These are phyloP conservation scores for Psittacula cyanocephala DNA, from an alignment of 2,113 vertebrate genomes.

Conservation along the genomic window DNA sequence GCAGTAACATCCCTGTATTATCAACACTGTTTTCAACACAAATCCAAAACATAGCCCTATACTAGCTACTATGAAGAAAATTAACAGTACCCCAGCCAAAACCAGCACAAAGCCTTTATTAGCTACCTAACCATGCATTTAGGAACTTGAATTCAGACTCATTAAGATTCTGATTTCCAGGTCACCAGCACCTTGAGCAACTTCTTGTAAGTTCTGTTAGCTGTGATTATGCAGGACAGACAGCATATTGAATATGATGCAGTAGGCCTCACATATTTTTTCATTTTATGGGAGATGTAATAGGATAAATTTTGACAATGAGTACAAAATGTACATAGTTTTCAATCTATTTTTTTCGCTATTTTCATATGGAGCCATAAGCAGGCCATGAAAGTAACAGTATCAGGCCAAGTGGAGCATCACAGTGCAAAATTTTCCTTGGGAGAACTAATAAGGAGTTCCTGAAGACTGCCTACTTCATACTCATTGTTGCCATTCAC, in stretches of 20 bases:
- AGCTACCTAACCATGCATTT: not conserved
- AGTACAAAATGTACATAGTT: not conserved
- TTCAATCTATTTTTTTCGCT: not conserved
- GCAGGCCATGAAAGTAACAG: not conserved
- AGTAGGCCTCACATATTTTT: not conserved
- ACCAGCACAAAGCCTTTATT: not conserved
- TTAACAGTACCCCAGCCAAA: not conserved
- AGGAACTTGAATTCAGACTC: not conserved
- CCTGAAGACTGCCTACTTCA: not conserved
- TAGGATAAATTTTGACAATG: not conserved
- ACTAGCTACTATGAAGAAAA: not conserved
- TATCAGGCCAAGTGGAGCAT: not conserved
- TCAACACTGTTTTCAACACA: not conserved
- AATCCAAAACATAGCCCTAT: not conserved
- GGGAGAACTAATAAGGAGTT: accelerated
- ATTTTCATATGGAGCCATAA: not conserved
- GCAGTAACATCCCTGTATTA: not conserved
- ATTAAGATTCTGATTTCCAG: not conserved
- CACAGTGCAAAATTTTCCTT: not conserved
- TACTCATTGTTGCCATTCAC: not conserved
- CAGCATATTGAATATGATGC: not conserved
- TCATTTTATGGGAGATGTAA: not conserved
- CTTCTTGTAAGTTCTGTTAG: not conserved
- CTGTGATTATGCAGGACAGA: not conserved
- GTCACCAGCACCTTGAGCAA: not conserved